These are phyloP conservation scores for Poicephalus gulielmi DNA, from an alignment of 2,113 vertebrate species.

Conservation along the genomic window DNA sequence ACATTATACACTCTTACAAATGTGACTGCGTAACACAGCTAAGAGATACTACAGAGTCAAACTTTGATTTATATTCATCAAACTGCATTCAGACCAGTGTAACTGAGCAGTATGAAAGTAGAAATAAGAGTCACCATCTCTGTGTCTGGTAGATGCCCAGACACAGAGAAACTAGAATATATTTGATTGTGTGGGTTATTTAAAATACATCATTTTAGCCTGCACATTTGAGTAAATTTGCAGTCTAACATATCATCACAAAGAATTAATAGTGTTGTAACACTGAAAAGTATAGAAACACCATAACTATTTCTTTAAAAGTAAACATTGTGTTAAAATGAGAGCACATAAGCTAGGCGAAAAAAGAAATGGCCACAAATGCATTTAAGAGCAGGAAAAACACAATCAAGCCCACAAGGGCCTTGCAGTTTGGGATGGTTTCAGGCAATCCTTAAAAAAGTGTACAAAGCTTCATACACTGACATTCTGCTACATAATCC, in stretches of 20 bases:
- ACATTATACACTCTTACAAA: not conserved
- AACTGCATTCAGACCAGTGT: not conserved
- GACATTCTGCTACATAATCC: not conserved
- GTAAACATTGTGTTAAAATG: not conserved
- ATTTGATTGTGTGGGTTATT: not conserved
- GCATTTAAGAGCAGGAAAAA: not conserved
- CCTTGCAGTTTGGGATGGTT: not conserved
- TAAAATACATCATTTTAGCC: not conserved
- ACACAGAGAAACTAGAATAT: not conserved
- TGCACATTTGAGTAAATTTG: not conserved
- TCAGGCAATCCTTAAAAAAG: not conserved
- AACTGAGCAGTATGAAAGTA: not conserved
- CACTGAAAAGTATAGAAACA: not conserved
- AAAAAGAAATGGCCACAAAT: not conserved
- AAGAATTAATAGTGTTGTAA: constrained; percentile 6
- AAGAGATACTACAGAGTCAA: not conserved
- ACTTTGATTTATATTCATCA: not conserved
- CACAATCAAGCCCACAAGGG: not conserved
- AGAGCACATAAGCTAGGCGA: not conserved
- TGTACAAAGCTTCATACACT: not conserved
- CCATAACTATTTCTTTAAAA: constrained; percentile 5
- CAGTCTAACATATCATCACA: not conserved
- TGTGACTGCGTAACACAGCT: not conserved
- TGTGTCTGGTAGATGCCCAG: not conserved
- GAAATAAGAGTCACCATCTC: not conserved